Conservation (phyloP, 2,797 vertebrate species). For the Enteromius argenteus region DNA sequence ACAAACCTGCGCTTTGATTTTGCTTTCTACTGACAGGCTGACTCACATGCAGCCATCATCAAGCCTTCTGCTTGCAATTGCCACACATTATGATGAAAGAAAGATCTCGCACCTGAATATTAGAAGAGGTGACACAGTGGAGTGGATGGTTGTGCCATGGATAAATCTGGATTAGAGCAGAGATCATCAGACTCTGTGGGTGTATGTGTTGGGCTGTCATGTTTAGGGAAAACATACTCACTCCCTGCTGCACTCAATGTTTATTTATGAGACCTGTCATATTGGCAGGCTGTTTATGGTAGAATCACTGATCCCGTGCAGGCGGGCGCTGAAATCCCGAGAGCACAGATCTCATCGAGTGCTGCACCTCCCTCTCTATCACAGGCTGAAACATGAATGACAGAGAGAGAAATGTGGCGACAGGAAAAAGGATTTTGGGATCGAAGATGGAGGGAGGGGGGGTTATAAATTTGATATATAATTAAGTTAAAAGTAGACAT, state of each 20-base stretch:
- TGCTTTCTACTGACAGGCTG: conserved; percentile 42
- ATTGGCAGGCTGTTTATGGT: conserved; percentile 77
- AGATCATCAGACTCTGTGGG: conserved; percentile 49
- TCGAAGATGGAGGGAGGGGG: neutral
- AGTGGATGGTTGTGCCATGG: conserved; percentile 21
- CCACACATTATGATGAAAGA: conserved; percentile 71
- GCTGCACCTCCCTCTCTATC: conserved; percentile 31
- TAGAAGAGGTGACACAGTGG: conserved; percentile 62
- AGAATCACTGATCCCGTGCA: conserved; percentile 69
- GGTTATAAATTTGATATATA: neutral
- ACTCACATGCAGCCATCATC: conserved; percentile 62
- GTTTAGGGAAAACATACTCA: conserved; percentile 66
- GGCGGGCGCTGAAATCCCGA: conserved; percentile 63
- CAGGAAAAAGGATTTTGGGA: neutral
- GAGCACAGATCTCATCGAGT: conserved; percentile 54
- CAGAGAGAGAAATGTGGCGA: conserved; percentile 2
- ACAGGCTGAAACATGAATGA: conserved; percentile 13
- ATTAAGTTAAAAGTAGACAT: conserved; percentile 42
- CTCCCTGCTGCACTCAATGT: conserved; percentile 63
- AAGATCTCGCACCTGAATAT: conserved; percentile 69
- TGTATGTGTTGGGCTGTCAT: conserved; percentile 66
- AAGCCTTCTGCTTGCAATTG: conserved; percentile 59
- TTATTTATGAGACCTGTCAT: conserved; percentile 74
- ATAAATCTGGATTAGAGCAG: conserved; percentile 50
- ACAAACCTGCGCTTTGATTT: conserved; percentile 61